Percentiles rank a stretch among this genome's conserved stretches.
These are phyloP conservation scores for Chinchilla lanigera DNA, from an alignment of 2,113 vertebrate species.

Conservation along the genomic window DNA sequence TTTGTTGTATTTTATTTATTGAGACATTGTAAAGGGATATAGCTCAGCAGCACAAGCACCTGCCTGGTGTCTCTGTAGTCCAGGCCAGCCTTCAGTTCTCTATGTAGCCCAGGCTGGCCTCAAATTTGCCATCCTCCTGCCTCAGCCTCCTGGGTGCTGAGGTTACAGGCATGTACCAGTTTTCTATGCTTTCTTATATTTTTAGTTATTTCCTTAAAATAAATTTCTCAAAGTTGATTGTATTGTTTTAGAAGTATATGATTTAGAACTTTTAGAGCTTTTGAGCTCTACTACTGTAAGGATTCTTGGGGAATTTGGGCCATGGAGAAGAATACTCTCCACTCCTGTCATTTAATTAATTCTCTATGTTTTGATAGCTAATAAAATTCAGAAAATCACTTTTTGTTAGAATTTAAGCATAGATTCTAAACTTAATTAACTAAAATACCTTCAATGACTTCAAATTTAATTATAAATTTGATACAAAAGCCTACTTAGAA, in stretches of 20 bases:
- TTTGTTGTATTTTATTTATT: background rate
- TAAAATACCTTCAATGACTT: constrained; percentile 37
- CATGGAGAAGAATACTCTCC: background rate
- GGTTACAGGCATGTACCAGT: background rate
- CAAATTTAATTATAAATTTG: constrained; percentile 46
- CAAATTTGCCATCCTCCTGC: background rate
- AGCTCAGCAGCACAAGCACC: too few species aligned
- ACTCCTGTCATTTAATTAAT: background rate
- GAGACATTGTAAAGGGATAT: background rate
- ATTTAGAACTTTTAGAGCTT: constrained; percentile 26
- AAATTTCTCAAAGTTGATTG: constrained; percentile 28
- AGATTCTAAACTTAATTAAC: constrained; percentile 46
- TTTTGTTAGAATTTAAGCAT: constrained; percentile 5
- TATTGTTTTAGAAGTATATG: background rate
- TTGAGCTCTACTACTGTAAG: background rate
- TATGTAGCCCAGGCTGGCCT: background rate
- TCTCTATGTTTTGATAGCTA: background rate
- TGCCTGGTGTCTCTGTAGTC: background rate
- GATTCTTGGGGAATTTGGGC: background rate
- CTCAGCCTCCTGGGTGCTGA: background rate
- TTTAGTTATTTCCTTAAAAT: constrained; percentile 41
- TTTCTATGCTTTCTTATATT: background rate
- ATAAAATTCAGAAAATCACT: constrained; percentile 31
- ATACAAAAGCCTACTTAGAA: constrained; percentile 45
- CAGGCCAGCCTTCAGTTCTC: background rate